Conservation (phyloP, 2,888 invertebrate species). For the Thymelicus acteon region DNA sequence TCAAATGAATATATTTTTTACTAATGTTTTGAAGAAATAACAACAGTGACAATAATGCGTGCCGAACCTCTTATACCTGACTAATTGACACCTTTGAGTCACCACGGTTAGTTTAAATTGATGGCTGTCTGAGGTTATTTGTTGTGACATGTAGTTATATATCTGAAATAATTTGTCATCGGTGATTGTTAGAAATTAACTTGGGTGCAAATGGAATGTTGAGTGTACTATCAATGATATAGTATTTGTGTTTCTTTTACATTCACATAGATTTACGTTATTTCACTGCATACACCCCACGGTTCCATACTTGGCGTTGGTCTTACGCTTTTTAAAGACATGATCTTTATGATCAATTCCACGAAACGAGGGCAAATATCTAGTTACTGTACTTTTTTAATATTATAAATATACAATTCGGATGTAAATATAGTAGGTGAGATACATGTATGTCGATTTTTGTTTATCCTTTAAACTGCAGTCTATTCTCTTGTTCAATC, state of each 20-base stretch:
- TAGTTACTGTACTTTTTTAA: neutral
- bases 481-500: too few species aligned
- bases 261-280: conserved; percentile 17
- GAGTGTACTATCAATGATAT: neutral
- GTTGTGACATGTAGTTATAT: conserved; percentile 77
- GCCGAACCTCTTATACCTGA: conserved; percentile 80
- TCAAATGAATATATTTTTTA: conserved; percentile 77
- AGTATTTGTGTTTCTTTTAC: conserved; percentile 1
- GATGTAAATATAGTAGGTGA: neutral
- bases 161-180: conserved; percentile 64
- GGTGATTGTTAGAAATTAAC: conserved; percentile 50
- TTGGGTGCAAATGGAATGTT: conserved; percentile 7
- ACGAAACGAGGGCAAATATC: neutral
- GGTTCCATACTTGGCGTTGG: conserved; percentile 68
- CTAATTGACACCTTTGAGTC: conserved; percentile 74
- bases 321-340: conserved; percentile 59
- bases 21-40: conserved; percentile 65
- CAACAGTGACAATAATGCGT: conserved; percentile 82
- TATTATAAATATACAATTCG: neutral
- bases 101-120: conserved; percentile 80
- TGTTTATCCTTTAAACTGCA: neutral
- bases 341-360: conserved; percentile 34
- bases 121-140: conserved; percentile 81
- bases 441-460: neutral
- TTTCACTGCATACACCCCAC: conserved; percentile 42